Conservation (phyloP, 2,113 vertebrate species). For the Delphinapterus leucas region DNA sequence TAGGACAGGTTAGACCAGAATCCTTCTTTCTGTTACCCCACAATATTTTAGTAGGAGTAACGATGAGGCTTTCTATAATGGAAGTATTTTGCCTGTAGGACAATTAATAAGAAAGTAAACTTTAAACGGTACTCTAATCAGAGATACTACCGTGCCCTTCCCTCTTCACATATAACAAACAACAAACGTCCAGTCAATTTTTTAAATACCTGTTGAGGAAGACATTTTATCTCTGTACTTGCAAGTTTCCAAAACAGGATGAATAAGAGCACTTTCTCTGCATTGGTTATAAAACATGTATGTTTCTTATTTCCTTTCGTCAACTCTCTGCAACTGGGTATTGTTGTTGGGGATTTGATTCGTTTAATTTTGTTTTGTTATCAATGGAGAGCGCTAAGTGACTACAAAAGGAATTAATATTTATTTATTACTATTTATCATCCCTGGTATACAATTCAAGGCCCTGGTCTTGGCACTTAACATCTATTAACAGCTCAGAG, state of each 20-base stretch:
- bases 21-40: neutral
- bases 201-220: neutral
- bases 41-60: neutral
- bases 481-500: neutral
- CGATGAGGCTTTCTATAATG: neutral
- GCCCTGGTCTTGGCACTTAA: neutral
- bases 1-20: neutral
- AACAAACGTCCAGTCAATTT: neutral
- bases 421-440: neutral
- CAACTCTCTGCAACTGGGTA: neutral
- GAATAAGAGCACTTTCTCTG: neutral
- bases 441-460: neutral
- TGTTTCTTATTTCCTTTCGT: neutral
- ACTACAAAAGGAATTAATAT: neutral
- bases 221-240: neutral
- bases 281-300: neutral
- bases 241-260: neutral
- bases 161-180: neutral
- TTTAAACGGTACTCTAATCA: neutral
- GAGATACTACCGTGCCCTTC: neutral
- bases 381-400: neutral
- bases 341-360: neutral
- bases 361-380: neutral
- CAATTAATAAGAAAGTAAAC: neutral
- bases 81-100: neutral